These are phyloP conservation scores for Conistra vaccinii DNA, from an alignment of 2,888 invertebrate species.

Conservation along the genomic window DNA sequence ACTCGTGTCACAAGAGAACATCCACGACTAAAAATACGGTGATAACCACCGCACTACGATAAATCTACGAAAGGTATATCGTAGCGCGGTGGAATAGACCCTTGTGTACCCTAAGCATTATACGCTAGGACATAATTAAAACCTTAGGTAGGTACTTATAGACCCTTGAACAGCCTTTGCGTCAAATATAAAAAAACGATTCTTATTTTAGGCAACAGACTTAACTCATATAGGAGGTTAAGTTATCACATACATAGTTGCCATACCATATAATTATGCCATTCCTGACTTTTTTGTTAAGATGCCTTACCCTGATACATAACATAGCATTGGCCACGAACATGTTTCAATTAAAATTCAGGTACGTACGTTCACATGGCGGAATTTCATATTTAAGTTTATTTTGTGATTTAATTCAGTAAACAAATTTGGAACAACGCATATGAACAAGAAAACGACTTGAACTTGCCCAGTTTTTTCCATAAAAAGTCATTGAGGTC, in stretches of 20 bases:
- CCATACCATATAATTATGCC: background rate
- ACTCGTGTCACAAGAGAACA: background rate
- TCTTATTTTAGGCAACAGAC: background rate
- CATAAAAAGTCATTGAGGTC: conserved; percentile 82
- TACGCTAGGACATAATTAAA: background rate
- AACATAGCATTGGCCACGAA: background rate
- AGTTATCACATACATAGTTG: background rate
- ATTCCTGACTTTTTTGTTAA: no score
- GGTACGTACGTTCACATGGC: background rate
- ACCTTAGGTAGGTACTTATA: background rate
- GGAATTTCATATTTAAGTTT: conserved; percentile 18
- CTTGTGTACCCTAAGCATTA: background rate
- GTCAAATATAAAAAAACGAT: background rate
- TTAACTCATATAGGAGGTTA: no score
- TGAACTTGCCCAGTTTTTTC: conserved; percentile 65
- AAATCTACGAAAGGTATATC: background rate
- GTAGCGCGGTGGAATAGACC: background rate
- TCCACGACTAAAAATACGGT: background rate
- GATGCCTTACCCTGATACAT: background rate
- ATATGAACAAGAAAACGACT: conserved; percentile 56
- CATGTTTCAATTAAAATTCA: conserved; percentile 1
- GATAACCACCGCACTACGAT: background rate
- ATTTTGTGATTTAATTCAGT: conserved; percentile 49
- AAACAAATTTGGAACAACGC: conserved; percentile 57
- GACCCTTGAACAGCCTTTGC: background rate